Conservation (phyloP, 2,797 vertebrate species). For the Picus viridis region DNA sequence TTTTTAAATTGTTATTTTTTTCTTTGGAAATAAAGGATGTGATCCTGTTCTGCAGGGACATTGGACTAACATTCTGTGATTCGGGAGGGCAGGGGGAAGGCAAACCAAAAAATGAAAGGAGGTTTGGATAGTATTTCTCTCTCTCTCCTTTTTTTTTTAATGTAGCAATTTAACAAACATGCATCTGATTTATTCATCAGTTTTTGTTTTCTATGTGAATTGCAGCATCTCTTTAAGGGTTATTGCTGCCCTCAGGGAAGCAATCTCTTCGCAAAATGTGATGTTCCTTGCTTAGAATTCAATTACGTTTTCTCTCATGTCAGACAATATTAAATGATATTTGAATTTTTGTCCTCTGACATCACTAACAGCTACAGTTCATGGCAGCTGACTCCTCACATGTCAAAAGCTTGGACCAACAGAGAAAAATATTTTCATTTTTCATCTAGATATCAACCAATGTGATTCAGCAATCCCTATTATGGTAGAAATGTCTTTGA, state of each 20-base stretch:
- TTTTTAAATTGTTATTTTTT: not conserved
- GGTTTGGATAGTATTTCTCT: not conserved
- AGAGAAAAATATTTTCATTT: constrained; percentile 34
- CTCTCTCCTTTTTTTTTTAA: not conserved
- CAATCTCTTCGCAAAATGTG: constrained; percentile 41
- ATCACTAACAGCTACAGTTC: constrained; percentile 41
- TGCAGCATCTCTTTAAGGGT: not conserved
- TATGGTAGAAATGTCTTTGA: not conserved
- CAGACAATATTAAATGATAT: constrained; percentile 48
- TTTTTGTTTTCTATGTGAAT: not conserved
- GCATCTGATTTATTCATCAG: not conserved
- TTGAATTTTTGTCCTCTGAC: constrained; percentile 53
- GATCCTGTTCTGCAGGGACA: too few species aligned
- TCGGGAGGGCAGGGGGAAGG: not conserved
- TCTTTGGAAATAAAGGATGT: too few species aligned
- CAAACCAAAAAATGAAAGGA: fast-evolving
- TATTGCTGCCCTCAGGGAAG: constrained; percentile 16
- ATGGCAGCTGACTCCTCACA: constrained; percentile 13
- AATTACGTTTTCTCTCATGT: constrained; percentile 59
- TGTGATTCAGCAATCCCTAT: not conserved
- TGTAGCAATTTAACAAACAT: not conserved
- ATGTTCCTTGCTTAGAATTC: constrained; percentile 52
- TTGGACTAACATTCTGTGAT: too few species aligned
- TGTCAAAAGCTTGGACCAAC: constrained; percentile 21
- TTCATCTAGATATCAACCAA: constrained; percentile 7